Conservation (phyloP, 2,113 vertebrate genomes). For the Oceanites oceanicus region DNA sequence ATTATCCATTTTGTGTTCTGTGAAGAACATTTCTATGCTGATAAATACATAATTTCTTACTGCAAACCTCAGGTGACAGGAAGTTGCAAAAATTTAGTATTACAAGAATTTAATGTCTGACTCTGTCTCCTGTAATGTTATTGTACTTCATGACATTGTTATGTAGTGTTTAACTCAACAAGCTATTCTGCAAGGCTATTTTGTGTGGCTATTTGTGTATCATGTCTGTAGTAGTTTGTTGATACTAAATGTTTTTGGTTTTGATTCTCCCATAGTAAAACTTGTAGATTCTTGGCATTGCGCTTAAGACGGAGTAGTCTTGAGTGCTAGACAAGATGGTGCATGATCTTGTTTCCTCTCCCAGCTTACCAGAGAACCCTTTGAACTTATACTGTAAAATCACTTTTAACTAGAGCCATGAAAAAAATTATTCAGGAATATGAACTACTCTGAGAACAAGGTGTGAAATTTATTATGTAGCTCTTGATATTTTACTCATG, state of each 20-base stretch:
- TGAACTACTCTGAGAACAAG: not conserved
- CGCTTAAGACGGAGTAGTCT: rapidly evolving
- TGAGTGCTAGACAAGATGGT: constrained; percentile 27
- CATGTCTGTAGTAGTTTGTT: not conserved
- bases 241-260: not conserved
- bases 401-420: not conserved
- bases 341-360: constrained; percentile 43
- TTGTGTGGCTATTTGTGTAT: not conserved
- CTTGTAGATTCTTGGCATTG: not conserved
- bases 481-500: not conserved
- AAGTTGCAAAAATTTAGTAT: not conserved
- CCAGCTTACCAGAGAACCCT: not conserved
- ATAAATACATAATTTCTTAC: not conserved
- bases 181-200: not conserved
- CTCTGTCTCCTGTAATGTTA: not conserved
- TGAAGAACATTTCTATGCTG: not conserved
- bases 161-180: constrained; percentile 23
- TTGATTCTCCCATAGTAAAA: not conserved
- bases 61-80: constrained; percentile 37
- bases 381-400: constrained; percentile 19
- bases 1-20: not conserved
- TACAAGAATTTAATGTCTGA: constrained; percentile 3
- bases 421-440: not conserved
- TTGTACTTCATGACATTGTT: constrained; percentile 35
- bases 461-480: constrained; percentile 23